phyloP scores from a whole-genome alignment of 2,113 vertebrate species.

The Athene noctua region DNA sequence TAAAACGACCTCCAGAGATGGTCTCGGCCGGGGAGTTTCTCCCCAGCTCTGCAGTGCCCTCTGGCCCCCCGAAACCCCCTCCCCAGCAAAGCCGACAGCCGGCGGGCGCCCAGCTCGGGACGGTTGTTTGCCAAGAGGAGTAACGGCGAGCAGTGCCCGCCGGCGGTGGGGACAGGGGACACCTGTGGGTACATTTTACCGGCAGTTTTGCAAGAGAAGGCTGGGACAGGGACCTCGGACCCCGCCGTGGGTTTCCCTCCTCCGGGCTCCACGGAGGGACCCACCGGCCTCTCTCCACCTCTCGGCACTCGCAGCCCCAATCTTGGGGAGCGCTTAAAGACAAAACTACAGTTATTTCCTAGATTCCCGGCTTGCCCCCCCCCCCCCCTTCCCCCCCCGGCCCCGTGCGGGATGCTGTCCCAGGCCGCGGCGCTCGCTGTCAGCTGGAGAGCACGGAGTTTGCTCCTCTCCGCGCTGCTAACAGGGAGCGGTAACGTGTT shows the following conservation, averaged over 20 bases:
- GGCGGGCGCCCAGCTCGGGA: rapidly evolving
- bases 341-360: background rate
- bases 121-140: background rate
- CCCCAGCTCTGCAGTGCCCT: background rate
- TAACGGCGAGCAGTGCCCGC: background rate
- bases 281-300: background rate
- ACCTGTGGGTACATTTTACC: background rate
- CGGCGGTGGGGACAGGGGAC: background rate
- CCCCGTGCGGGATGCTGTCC: background rate
- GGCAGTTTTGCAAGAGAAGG: background rate
- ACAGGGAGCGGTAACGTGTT: constrained; percentile 41
- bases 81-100: background rate
- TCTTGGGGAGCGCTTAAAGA: background rate
- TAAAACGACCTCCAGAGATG: background rate
- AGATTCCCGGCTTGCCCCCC: background rate
- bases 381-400: too few species aligned
- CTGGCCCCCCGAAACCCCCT: background rate
- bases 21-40: background rate
- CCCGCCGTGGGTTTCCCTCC: background rate
- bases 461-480: background rate
- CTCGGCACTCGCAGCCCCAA: background rate
- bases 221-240: background rate
- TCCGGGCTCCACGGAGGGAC: background rate
- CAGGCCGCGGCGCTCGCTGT: background rate
- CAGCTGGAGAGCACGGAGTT: background rate